These are phyloP conservation scores for Protodeltote pygarga DNA, from an alignment of 2,888 invertebrate genomes.

Conservation along the genomic window DNA sequence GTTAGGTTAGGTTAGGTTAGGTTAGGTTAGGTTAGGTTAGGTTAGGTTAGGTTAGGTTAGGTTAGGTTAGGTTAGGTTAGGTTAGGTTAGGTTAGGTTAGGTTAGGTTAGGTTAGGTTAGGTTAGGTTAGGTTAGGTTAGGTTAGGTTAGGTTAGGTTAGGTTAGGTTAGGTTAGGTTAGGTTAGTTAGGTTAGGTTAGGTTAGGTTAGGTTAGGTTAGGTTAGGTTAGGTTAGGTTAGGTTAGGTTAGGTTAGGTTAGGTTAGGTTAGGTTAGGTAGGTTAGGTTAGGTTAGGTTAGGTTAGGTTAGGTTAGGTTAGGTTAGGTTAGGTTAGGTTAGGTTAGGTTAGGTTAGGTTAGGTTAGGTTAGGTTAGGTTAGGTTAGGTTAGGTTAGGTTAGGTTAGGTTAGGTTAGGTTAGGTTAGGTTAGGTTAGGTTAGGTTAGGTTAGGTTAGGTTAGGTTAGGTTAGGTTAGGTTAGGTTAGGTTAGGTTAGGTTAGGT, in stretches of 20 bases:
- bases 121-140: slow-evolving; percentile 29
- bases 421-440: slow-evolving; percentile 29
- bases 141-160: slow-evolving; percentile 31
- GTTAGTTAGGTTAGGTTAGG: slow-evolving; percentile 35
- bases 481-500: slow-evolving; percentile 45
- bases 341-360: slow-evolving; percentile 37
- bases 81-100: slow-evolving; percentile 28
- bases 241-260: slow-evolving; percentile 47
- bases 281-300: slow-evolving; percentile 28
- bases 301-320: slow-evolving; percentile 35
- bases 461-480: slow-evolving; percentile 46
- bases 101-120: slow-evolving; percentile 27
- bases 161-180: slow-evolving; percentile 30
- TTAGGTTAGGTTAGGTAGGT: slow-evolving; percentile 41
- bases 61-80: slow-evolving; percentile 25
- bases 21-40: slow-evolving; percentile 40
- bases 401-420: slow-evolving; percentile 28
- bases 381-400: slow-evolving; percentile 31
- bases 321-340: slow-evolving; percentile 35
- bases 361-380: slow-evolving; percentile 36
- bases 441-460: slow-evolving; percentile 30
- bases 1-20: slow-evolving; percentile 14
- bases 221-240: slow-evolving; percentile 41
- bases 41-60: slow-evolving; percentile 31
- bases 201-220: slow-evolving; percentile 43